These are phyloP conservation scores for Limnephilus lunatus DNA, from an alignment of 2,888 invertebrate genomes.

Conservation along the genomic window DNA sequence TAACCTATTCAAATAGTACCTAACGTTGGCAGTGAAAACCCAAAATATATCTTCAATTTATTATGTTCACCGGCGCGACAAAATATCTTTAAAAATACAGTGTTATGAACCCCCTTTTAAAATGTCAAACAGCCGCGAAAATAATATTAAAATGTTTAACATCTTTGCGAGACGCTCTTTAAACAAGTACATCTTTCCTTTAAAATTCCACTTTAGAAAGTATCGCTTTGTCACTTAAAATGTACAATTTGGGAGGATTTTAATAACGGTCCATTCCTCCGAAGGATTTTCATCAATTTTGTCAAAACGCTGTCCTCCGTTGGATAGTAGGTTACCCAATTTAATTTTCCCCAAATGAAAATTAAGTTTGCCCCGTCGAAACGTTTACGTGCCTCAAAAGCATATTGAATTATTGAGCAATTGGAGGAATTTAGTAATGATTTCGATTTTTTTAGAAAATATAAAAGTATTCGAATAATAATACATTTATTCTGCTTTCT, in stretches of 20 bases:
- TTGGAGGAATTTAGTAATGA: constrained; percentile 16
- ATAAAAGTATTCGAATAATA: neutral
- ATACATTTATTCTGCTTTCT: neutral
- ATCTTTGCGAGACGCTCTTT: neutral
- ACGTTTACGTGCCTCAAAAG: constrained; percentile 34
- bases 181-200: neutral
- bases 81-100: neutral
- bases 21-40: neutral
- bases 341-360: constrained; percentile 33
- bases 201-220: constrained; percentile 4
- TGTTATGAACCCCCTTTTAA: neutral
- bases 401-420: constrained; percentile 31
- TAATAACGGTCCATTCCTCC: constrained; percentile 5
- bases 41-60: neutral
- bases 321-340: constrained; percentile 6
- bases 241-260: constrained; percentile 27
- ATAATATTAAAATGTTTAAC: neutral
- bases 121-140: neutral
- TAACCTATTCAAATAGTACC: neutral
- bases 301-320: constrained; percentile 11
- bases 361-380: constrained; percentile 13
- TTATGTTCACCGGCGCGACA: neutral
- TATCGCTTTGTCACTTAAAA: constrained; percentile 39
- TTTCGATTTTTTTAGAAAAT: neutral
- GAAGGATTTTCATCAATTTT: constrained; percentile 30